Base-by-base conservation (phyloP, 2,888 invertebrate species). In the Drosophila sordidula region DNA sequence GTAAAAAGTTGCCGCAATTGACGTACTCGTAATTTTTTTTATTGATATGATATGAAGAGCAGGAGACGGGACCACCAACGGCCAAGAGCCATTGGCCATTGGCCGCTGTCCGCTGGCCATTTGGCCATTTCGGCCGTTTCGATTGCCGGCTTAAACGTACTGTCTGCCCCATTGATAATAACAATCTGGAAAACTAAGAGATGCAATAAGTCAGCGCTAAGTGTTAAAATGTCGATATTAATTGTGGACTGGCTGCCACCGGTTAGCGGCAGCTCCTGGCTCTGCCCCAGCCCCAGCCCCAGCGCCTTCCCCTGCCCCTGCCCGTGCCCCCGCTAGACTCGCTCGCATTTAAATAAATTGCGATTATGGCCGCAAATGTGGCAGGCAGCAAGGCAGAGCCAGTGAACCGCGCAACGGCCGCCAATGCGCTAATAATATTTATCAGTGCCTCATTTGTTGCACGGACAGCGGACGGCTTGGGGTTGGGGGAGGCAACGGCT, bases 161-260 rank as follows among this genome's bases (percentile, higher is more conserved):
- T 79, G 76, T 61, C 63, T 75, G 70, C 70, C 67, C 68, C 80
- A 71, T 73, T 84, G 85, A 87, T 86, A 87, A 79, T 80, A 85
- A 75, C 87, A 79, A 83, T 86, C 85, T 69, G 64, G 65, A 85
- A 78, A 80, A 87, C 77, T 89, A 79, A 89, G 79, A 89, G 85
- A 82, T 79, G 88, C 89, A 81, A 90, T 90, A 87, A 87, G 84
- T 90, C 89, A 87, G 76, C 65, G 78, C 76, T 85, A 89, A 90
- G 90, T 90, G 90, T 90, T 90, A 90, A 90, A 89, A 88, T 89
- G 89, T 90, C 89, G 88, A 90, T 89, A 89, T 89, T 90, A 90
- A 90, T 89, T 89, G 87, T 83, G 78, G 81, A 78, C 78, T 80
- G 69, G 69, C 75, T 71, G 71, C 80, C 73, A 78, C 72, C 63